Conservation (phyloP, 2,888 invertebrate genomes). For the Strigamia maritima region DNA sequence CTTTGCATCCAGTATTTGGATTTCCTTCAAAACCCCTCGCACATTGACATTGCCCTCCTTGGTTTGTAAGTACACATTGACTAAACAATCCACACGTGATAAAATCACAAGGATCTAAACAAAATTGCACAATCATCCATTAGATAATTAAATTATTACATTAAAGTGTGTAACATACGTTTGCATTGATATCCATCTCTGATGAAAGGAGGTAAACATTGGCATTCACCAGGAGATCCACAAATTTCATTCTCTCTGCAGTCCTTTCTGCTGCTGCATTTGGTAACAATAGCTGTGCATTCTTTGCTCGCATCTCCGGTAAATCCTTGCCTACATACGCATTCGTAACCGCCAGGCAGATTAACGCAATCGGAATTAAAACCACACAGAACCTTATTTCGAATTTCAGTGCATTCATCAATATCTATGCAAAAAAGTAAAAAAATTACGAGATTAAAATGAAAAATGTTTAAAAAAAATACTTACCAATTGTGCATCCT, state of each 20-base stretch:
- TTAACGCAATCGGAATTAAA: conserved; percentile 84
- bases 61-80: conserved; percentile 79
- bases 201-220: conserved; percentile 84
- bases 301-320: conserved; percentile 43
- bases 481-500: conserved; percentile 37
- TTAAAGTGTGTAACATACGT: conserved; percentile 56
- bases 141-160: not conserved
- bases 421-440: conserved; percentile 61
- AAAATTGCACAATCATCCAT: too few species aligned
- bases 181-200: conserved; percentile 81
- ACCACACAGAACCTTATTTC: conserved; percentile 70
- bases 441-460: not conserved
- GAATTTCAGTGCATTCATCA: conserved; percentile 70
- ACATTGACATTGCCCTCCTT: conserved; percentile 49
- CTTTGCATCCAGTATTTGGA: conserved; percentile 73
- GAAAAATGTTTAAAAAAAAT: not conserved
- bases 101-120: conserved; percentile 72
- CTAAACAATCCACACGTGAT: conserved; percentile 86
- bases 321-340: conserved; percentile 42
- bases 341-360: conserved; percentile 62
- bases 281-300: conserved; percentile 41
- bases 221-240: conserved; percentile 84
- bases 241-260: conserved; percentile 85
- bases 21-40: conserved; percentile 74
- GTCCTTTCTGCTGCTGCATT: conserved; percentile 54